Base-by-base conservation (phyloP, 2,113 vertebrate species). In the Vireo altiloquus region DNA sequence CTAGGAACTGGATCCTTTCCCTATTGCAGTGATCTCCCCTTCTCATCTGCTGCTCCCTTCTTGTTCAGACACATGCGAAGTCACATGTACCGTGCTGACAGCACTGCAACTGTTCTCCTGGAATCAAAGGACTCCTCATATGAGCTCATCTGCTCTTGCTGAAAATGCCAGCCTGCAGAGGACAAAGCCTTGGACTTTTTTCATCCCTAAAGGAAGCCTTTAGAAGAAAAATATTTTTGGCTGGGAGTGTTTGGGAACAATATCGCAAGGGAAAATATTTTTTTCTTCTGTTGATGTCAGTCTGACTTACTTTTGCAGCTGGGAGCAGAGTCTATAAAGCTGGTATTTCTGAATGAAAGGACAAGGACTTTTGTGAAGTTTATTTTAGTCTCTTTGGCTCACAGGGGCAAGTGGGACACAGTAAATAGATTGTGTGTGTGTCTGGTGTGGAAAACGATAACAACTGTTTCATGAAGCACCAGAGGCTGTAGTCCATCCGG, bases 51-150 rank as follows among this genome's bases (percentile, higher is more conserved):
- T 87, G 61, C 50, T 68, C 37, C 33, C 69, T 92, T 93, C 75
- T 81, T 69, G 74, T 35, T 83, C 71, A 89, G 50, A 84, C 74
- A 81, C 84, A 70, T 44, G 27, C 1, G 0, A 92, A 89, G 77
- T 97, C 97, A 95, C 50, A 92, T 92, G 96, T 68, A 57, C 81
- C 10, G 10, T 52, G 46, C 85, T 56, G 72, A 97, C 97, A 97
- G 97, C 95, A 75, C 92, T 93, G 46, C 88, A 82, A 81, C 96
- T 98, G 96, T 98, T 97, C 96, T 96, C 54, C 50, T 94, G 85
- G 88, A 94, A 93, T 97, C 95, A 97, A 96, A 97, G 77, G 64
- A 63, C 83, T 93, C 77, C 92, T 97, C 95, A 93, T 86, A 93
- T 85, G 96, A 90, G 88, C 70, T 97, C 33, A 46, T 94, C 89